Evolutionary conservation across 2,113 vertebrate genomes (phyloP), one percentile per base, ranked within the genome.

Genomic region (Scophthalmus maximus): DNA sequence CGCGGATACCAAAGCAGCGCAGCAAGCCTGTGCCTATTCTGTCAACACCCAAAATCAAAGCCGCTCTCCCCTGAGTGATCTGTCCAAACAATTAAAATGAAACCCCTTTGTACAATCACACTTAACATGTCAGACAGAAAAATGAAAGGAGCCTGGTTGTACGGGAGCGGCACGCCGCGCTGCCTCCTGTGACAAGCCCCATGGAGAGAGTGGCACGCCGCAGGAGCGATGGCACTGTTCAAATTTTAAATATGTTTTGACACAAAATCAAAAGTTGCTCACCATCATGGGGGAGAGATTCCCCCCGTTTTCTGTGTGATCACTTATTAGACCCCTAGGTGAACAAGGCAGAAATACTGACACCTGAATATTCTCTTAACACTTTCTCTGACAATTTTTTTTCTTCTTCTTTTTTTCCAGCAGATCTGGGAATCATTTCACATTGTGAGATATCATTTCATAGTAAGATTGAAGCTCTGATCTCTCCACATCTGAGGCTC

Each of bases 221-320:
- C 86, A 82, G 88, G 81, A 91, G 52, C 60, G 79, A 88, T 76
- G 83, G 85, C 79, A 67, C 80, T 92, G 84, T 90, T 92, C 83
- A 93, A 92, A 92, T 91, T 91, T 92, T 92, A 92, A 92, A 91
- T 93, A 93, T 92, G 90, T 93, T 93, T 93, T 93, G 91, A 92
- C 92, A 93, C 65, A 59, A 87, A 93, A 92, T 92, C 88, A 91
- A 92, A 92, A 91, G 86, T 91, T 87, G 65, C 84, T 88, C 86
- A 61, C 84, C 88, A 89, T 91, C 89, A 89, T 75, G 67, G 73
- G 64, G 79, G 79, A 86, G 83, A 86, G 84, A 87, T 82, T 76
- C 87, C 82, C 88, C 81, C 73, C 47, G 7, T 73, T 85, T 82
- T 78, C 72, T 62, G 75, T 91, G 87, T 91, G 87, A 91, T 91